Percentiles rank a stretch among this genome's conserved stretches.
Evolutionary conservation across 2,888 invertebrate genomes (phyloP).

Genomic region (Aproaerema taeniolella): DNA sequence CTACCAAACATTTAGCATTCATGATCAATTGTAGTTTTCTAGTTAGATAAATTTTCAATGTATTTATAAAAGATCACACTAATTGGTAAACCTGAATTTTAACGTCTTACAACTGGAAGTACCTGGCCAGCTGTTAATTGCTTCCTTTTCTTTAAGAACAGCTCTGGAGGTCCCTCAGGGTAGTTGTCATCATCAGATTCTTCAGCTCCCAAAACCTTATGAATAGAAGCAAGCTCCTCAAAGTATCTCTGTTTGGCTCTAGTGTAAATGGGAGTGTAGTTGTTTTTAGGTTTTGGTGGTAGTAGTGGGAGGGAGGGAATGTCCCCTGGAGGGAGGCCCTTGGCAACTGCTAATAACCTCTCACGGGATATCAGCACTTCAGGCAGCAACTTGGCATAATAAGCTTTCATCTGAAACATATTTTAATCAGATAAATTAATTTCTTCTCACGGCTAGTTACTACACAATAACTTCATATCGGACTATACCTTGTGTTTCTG

Average conservation of each 20-base stretch:
- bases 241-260: slow-evolving; percentile 76
- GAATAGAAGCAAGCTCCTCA: slow-evolving; percentile 83
- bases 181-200: slow-evolving; percentile 88
- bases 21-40: too few relatives aligned
- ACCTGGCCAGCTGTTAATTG: slow-evolving; percentile 62
- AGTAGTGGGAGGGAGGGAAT: slow-evolving; percentile 58
- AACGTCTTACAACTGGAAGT: too few relatives aligned
- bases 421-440: not conserved
- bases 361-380: slow-evolving; percentile 87
- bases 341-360: slow-evolving; percentile 81
- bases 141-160: slow-evolving; percentile 77
- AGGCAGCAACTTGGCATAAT: slow-evolving; percentile 79
- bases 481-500: slow-evolving; percentile 75
- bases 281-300: slow-evolving; percentile 55
- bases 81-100: too few relatives aligned
- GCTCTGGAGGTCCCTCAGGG: slow-evolving; percentile 81
- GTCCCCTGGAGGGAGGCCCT: slow-evolving; percentile 80
- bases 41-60: too few relatives aligned
- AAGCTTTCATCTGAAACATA: slow-evolving; percentile 53
- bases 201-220: slow-evolving; percentile 83
- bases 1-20: too few relatives aligned
- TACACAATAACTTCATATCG: too few relatives aligned
- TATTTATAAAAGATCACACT: too few relatives aligned
- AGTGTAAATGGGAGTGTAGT: slow-evolving; percentile 70
- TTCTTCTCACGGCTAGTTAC: too few relatives aligned